Evolutionary conservation across 2,888 invertebrate genomes (phyloP), one percentile per base, ranked within the genome.

Genomic region (Agrochola lota): DNA sequence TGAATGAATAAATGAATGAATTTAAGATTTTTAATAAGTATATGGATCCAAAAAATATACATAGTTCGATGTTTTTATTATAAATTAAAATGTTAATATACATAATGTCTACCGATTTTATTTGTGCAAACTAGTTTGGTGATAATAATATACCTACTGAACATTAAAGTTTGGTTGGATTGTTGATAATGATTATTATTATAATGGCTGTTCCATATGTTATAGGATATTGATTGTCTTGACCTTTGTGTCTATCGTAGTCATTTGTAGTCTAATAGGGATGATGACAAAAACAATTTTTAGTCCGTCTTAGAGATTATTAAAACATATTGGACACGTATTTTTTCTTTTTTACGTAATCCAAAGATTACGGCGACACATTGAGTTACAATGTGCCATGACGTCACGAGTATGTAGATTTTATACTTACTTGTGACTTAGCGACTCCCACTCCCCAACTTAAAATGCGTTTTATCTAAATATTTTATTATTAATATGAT

Each of bases 61-160:
- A 1, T 1, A 23, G 0, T 17, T 57, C 9, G 6, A 12, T 23
- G 4, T 49, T 57, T 62, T 63, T n/a, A n/a, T 30, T 30, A 63
- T 20, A 55, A 49, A 71, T 82, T 62, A 71, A 71, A 82, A 68
- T 67, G 26, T 15, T 43, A 71, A 71, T 77, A 67, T 59, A 17
- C 17, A 20, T 35, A 30, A 46, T 52, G 35, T 63, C 23, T 46
- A 15, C 23, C 12, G 15, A 2, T 55, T 7, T 17, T 52, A 23
- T n/a, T 64, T 60, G 15, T 0, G 20, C 17, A 46, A 68, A 63
- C 78, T 62, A 23, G 68, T 83, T 78, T 64, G 7, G 26, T 49
- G 15, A 20, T 69, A 30, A 62, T 35, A 15, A 11, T 43, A 57
- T 57, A 40, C n/a, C n/a, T n/a, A n/a, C 7, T 12, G 30, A 55